Percentiles rank a stretch among this genome's conserved stretches.
phyloP scores from a whole-genome alignment of 2,888 invertebrate genomes.

The Diarsia mendica region DNA sequence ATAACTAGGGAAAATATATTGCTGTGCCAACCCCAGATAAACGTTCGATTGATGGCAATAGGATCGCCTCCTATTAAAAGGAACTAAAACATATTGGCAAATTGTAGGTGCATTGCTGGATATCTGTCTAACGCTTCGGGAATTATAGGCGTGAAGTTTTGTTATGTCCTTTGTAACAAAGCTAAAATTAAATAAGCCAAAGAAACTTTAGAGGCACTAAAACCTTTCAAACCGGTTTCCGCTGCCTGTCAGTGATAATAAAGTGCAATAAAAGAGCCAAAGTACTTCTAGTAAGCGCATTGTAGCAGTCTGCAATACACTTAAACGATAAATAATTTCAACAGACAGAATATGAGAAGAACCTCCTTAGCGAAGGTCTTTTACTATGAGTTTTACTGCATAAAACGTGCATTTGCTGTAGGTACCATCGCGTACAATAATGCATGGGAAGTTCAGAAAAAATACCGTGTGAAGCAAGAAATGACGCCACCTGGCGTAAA shows the following conservation, averaged over 20 bases:
- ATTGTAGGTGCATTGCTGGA: no score
- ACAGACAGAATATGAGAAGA: conserved; percentile 6
- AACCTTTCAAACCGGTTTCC: background rate
- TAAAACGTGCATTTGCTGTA: background rate
- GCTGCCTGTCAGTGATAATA: background rate
- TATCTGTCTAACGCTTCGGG: background rate
- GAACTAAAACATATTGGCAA: no score
- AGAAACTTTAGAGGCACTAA: background rate
- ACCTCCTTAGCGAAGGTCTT: background rate
- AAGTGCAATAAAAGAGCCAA: conserved; percentile 4
- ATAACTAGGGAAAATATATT: no score
- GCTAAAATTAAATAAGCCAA: background rate
- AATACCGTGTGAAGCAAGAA: no score
- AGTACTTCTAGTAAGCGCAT: background rate
- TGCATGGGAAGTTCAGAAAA: no score
- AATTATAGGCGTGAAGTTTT: background rate
- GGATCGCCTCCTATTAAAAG: no score
- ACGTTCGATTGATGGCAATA: no score
- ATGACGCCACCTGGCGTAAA: no score
- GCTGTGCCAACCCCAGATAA: no score
- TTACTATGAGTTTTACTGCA: background rate
- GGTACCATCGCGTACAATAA: no score
- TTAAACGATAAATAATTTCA: conserved; percentile 7
- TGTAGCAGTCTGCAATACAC: background rate
- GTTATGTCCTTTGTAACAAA: background rate